phyloP scores from a whole-genome alignment of 2,797 vertebrate species.

The Gymnothorax javanicus region DNA sequence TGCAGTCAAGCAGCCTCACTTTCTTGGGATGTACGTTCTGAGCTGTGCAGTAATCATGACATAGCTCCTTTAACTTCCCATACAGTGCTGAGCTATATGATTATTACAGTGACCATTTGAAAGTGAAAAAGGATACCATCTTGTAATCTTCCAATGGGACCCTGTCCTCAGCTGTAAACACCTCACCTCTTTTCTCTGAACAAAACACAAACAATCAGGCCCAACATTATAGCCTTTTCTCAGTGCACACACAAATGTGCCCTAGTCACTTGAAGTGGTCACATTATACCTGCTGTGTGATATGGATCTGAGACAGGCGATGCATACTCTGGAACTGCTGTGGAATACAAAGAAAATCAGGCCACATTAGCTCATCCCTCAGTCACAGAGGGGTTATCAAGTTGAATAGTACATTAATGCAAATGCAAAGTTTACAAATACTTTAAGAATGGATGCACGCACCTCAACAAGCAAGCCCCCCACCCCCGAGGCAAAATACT shows the following conservation, averaged over 20 bases:
- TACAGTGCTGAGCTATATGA: background rate
- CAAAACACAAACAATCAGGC: background rate
- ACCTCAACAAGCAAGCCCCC: too few species aligned
- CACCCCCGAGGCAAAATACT: too few species aligned
- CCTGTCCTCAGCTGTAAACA: constrained; percentile 80
- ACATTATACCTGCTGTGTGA: constrained; percentile 86
- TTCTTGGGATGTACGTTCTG: too few species aligned
- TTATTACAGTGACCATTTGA: background rate
- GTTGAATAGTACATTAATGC: too few species aligned
- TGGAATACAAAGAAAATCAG: constrained; percentile 26
- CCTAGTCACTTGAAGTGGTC: background rate
- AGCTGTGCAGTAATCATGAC: too few species aligned
- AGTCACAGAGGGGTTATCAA: background rate
- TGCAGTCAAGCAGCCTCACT: too few species aligned
- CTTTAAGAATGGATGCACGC: too few species aligned
- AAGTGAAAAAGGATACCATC: constrained; percentile 79
- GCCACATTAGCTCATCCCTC: background rate
- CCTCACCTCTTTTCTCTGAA: constrained; percentile 82
- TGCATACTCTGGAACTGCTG: constrained; percentile 92
- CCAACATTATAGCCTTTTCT: background rate
- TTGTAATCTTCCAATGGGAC: constrained; percentile 91
- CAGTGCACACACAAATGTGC: background rate
- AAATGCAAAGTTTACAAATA: too few species aligned
- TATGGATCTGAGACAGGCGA: constrained; percentile 88
- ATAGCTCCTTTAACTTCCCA: background rate